These are phyloP conservation scores for Parnassius glacialis DNA, from an alignment of 2,888 invertebrate species.

Conservation along the genomic window DNA sequence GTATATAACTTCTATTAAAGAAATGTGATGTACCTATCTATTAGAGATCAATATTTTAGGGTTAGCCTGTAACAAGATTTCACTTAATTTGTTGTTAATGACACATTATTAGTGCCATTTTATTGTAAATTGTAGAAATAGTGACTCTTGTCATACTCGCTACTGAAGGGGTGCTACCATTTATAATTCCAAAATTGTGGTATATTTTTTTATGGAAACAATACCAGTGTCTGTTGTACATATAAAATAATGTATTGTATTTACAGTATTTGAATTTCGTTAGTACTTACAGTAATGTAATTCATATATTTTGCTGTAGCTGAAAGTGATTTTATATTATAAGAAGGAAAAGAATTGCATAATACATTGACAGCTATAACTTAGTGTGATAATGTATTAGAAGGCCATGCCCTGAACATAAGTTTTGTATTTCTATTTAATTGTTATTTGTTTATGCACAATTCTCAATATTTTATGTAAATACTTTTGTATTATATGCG, in stretches of 20 bases:
- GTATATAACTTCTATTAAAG: conserved; percentile 72
- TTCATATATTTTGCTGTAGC: conserved; percentile 75
- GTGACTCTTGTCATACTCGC: conserved; percentile 82
- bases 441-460: conserved; percentile 83
- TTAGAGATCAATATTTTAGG: conserved; percentile 68
- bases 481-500: conserved; percentile 82
- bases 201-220: conserved; percentile 79
- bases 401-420: conserved; percentile 73
- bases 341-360: conserved; percentile 75
- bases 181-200: conserved; percentile 79
- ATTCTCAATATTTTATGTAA: conserved; percentile 82
- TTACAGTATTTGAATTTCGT: conserved; percentile 79
- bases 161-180: conserved; percentile 82
- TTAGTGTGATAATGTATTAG: conserved; percentile 74
- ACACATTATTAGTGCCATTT: conserved; percentile 79
- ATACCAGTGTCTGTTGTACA: conserved; percentile 79
- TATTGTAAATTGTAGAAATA: conserved; percentile 78
- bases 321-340: conserved; percentile 78
- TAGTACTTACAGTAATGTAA: conserved; percentile 78
- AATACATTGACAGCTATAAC: conserved; percentile 76
- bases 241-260: conserved; percentile 76
- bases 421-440: conserved; percentile 81
- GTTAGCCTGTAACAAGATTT: conserved; percentile 81
- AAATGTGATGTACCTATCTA: conserved; percentile 71
- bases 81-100: conserved; percentile 75